Evolutionary conservation across 2,888 invertebrate genomes (phyloP).

Genomic region (Ormyrus rosae): DNA sequence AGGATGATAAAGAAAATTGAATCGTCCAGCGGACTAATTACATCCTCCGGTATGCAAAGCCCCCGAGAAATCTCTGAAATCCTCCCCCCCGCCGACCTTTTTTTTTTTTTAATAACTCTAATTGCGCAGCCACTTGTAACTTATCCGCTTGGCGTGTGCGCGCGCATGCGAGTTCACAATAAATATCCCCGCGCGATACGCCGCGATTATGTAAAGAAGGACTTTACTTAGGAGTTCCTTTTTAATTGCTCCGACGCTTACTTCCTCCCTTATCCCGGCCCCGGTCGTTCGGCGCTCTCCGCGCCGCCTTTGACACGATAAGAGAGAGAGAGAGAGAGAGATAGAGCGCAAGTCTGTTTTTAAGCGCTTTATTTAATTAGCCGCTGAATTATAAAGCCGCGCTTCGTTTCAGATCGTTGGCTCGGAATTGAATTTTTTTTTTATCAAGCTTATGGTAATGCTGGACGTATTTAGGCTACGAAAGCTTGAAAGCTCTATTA

Average conservation of each 20-base stretch:
- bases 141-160: conserved; percentile 39
- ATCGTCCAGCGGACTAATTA: conserved; percentile 23
- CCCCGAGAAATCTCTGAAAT: conserved; percentile 60
- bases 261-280: conserved; percentile 24
- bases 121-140: conserved; percentile 61
- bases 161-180: conserved; percentile 66
- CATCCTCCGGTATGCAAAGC: conserved; percentile 33
- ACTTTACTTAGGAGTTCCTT: conserved; percentile 49
- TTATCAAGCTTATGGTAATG: background rate
- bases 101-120: conserved; percentile 59
- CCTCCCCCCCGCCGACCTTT: conserved; percentile 31
- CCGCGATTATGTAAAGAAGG: conserved; percentile 55
- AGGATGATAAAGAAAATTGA: conserved; percentile 40
- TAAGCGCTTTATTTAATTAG: conserved; percentile 35
- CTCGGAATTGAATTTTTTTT: conserved; percentile 32
- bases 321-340: background rate
- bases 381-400: conserved; percentile 1
- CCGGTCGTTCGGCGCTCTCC: background rate
- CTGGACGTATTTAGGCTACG: too few species aligned
- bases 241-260: conserved; percentile 52
- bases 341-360: background rate
- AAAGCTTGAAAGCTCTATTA: too few species aligned
- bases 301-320: conserved; percentile 31
- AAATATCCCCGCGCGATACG: conserved; percentile 66
- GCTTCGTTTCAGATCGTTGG: conserved; percentile 21